Evolutionary conservation across 2,113 vertebrate species (phyloP).

Genomic region (Scytalopus superciliaris): DNA sequence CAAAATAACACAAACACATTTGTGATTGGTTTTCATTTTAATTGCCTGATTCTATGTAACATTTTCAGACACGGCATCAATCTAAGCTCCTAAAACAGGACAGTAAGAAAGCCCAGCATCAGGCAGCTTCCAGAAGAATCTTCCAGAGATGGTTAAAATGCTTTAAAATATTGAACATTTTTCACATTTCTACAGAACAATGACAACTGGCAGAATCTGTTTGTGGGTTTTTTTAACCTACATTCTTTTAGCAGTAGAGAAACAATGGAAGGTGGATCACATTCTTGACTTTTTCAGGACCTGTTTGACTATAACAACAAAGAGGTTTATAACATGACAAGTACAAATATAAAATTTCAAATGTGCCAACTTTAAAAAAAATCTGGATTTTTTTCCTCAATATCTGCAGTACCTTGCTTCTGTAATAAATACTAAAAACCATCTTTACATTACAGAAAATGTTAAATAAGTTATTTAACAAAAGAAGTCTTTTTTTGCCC

Average conservation of each 20-base stretch:
- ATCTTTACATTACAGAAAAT: constrained; percentile 25
- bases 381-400: background rate
- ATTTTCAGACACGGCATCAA: background rate
- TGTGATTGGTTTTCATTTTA: constrained; percentile 14
- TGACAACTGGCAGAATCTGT: background rate
- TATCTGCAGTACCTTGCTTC: constrained; percentile 22
- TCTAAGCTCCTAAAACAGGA: background rate
- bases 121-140: background rate
- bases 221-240: background rate
- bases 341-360: constrained; percentile 46
- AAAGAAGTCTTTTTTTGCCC: background rate
- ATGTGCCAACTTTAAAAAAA: background rate
- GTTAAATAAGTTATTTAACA: constrained; percentile 63
- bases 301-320: background rate
- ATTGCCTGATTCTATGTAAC: background rate
- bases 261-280: background rate
- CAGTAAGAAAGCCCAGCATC: background rate
- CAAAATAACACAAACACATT: background rate
- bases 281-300: background rate
- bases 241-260: background rate
- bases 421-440: constrained; percentile 66
- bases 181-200: background rate
- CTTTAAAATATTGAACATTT: constrained; percentile 4
- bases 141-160: background rate
- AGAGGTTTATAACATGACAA: background rate